Evolutionary conservation across 2,113 vertebrate genomes (phyloP).

Genomic region (Osmerus mordax): DNA sequence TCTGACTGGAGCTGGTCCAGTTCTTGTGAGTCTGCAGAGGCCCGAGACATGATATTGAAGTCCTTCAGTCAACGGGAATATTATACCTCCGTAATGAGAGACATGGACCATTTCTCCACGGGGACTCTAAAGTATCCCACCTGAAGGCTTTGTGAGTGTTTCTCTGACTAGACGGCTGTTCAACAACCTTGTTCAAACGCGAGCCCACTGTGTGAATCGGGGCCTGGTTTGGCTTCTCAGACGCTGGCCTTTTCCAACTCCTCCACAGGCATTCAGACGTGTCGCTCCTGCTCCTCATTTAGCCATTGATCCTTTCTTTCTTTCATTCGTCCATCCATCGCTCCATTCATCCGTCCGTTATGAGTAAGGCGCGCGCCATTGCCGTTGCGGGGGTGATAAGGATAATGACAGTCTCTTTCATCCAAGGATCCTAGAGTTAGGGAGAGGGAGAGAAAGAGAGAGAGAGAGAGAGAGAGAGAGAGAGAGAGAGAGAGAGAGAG

Average conservation of each 20-base stretch:
- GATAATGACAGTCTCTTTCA: constrained; percentile 15
- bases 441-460: no score
- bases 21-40: background rate
- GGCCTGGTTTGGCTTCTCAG: no score
- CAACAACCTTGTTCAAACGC: no score
- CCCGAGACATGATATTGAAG: background rate
- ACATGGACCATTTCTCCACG: no score
- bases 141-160: no score
- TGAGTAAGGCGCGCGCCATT: background rate
- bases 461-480: no score
- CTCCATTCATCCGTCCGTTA: background rate
- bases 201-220: no score
- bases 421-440: constrained; percentile 14
- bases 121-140: no score
- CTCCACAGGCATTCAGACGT: no score
- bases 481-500: no score
- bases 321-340: background rate
- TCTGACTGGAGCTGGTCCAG: background rate
- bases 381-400: background rate
- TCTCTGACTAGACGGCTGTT: background rate
- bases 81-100: no score
- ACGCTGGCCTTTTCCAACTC: background rate
- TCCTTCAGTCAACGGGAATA: background rate
- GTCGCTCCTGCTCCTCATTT: background rate
- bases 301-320: background rate